phyloP scores from a whole-genome alignment of 2,113 vertebrate genomes.

The Gopherus flavomarginatus region DNA sequence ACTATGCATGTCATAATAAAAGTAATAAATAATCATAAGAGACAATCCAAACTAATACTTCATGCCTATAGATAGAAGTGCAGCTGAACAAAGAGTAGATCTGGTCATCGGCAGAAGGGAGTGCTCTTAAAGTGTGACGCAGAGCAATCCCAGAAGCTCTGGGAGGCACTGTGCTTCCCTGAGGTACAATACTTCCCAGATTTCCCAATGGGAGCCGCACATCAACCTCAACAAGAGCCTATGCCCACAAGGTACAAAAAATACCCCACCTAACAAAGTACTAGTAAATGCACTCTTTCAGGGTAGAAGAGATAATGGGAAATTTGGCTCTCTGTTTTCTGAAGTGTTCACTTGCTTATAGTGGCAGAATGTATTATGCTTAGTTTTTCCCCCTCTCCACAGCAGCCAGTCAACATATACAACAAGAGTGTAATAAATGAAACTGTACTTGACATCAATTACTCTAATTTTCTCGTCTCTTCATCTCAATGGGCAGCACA shows the following conservation, averaged over 20 bases:
- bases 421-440: neutral
- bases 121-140: neutral
- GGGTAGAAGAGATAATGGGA: neutral
- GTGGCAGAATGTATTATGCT: neutral
- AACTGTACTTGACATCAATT: neutral
- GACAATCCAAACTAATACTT: neutral
- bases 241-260: fast-evolving
- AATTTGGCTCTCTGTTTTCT: fast-evolving
- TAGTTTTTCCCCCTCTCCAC: neutral
- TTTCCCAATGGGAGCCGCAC: neutral
- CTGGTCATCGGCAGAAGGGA: neutral
- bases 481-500: neutral
- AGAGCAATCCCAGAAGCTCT: conserved; percentile 9
- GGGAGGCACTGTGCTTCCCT: neutral
- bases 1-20: neutral
- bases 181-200: neutral
- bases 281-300: neutral
- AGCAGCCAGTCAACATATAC: neutral
- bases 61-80: neutral
- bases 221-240: neutral
- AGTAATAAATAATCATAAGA: neutral
- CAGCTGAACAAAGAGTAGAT: neutral
- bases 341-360: neutral
- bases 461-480: neutral
- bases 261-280: neutral